phyloP scores from a whole-genome alignment of 2,888 invertebrate genomes.

The Carabus problematicus region DNA sequence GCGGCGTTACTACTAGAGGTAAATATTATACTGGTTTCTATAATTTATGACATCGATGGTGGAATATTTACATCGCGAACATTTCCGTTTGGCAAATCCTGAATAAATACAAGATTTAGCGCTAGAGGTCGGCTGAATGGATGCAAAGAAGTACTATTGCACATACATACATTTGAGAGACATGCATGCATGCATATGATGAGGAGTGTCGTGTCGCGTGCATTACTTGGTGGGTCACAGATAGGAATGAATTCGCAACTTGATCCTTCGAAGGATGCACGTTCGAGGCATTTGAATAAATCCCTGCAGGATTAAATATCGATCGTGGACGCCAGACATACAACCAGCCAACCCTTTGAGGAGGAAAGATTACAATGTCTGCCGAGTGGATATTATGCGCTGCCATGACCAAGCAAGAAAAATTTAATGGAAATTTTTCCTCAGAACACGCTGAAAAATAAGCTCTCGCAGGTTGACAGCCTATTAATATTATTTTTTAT shows the following conservation, averaged over 20 bases:
- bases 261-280: not conserved
- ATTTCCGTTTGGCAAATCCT: too few species aligned
- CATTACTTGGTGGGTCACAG: not conserved
- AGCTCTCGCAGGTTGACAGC: conserved; percentile 26
- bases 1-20: too few species aligned
- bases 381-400: conserved; percentile 28
- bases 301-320: conserved; percentile 31
- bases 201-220: not conserved
- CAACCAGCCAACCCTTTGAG: conserved; percentile 20
- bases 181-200: conserved; percentile 11
- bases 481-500: conserved; percentile 23
- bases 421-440: conserved; percentile 38
- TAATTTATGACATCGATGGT: too few species aligned
- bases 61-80: too few species aligned
- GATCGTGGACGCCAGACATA: conserved; percentile 11
- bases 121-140: too few species aligned
- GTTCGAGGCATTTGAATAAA: conserved; percentile 21
- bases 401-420: conserved; percentile 35
- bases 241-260: not conserved
- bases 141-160: too few species aligned
- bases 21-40: too few species aligned
- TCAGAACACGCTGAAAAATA: conserved; percentile 30
- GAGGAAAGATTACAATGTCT: conserved; percentile 38
- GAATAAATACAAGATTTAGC: too few species aligned
- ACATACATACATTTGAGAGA: not conserved